These are phyloP conservation scores for Ceratotherium simum DNA, from an alignment of 2,113 vertebrate species.

Conservation along the genomic window DNA sequence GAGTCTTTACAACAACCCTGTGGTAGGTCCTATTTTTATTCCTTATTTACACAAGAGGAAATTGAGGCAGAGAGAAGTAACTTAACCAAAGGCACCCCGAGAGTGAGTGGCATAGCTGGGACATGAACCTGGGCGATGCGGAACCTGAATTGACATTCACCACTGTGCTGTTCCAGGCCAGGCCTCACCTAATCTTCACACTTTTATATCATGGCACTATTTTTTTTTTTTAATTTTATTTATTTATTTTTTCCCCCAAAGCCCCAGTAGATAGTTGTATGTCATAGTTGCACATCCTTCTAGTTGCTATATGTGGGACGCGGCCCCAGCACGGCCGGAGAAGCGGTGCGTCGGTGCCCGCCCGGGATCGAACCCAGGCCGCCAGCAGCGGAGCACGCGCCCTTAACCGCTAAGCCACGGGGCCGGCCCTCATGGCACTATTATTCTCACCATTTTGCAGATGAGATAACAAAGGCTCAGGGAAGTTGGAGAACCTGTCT, in stretches of 20 bases:
- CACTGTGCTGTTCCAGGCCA: fast-evolving
- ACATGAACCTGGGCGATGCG: neutral
- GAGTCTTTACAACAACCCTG: neutral
- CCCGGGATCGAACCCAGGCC: too few species aligned
- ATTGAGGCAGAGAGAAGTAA: neutral
- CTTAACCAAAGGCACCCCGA: neutral
- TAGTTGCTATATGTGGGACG: too few species aligned
- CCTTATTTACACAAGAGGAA: neutral
- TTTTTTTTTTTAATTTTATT: too few species aligned
- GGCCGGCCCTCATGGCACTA: neutral
- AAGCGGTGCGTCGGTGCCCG: too few species aligned
- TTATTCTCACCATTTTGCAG: neutral
- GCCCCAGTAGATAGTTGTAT: too few species aligned
- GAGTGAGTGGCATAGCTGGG: neutral
- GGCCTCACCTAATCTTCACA: neutral
- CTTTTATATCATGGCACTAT: neutral
- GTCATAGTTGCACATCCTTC: too few species aligned
- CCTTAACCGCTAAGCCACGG: too few species aligned
- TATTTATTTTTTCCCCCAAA: too few species aligned
- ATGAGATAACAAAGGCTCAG: neutral
- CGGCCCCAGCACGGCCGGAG: too few species aligned
- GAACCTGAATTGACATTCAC: neutral
- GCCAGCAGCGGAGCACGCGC: too few species aligned
- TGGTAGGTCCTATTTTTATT: neutral
- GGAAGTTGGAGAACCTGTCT: neutral